Base-by-base conservation (phyloP, 2,888 invertebrate genomes). In the Sesamia inferens region DNA sequence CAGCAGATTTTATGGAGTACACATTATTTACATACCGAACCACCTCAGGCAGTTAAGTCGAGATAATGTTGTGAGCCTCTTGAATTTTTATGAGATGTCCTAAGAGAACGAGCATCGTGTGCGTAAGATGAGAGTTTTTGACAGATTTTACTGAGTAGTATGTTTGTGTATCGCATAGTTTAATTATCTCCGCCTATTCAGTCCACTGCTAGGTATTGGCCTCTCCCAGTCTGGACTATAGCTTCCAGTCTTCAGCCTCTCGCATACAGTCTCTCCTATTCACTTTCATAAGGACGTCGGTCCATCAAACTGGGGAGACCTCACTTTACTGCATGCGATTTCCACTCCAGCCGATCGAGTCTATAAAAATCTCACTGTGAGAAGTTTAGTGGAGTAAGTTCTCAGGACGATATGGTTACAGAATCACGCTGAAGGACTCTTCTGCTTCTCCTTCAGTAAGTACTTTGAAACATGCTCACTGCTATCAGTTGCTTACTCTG, bases 21-120 rank as follows among this genome's bases (percentile, higher is more conserved):
- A 71, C 62, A 63, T 74, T 79, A 83, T 81, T 81, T 83, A 70
- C 31, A 75, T 62, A 69, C 55, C 19, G 58, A 70, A 72, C 19
- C 24, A 39, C 84, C 81, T 66, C 59, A 4, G 76, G 81, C 74
- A 22, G 51, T 72, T 58, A n/a, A 64, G 48, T 57, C 31, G 22
- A 67, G 48, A 51, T 59, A 58, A 78, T 69, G 48, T 42, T 14
- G n/a, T 57, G 47, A 48, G 58, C 31, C 39, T 59, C 61, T 65
- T 72, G 68, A 72, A 82, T 71, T 57, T 59, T 71, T 72, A 82
- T 71, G 58, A 63, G 57, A 24, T 59, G 22, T 48, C 51, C 48
- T 74, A 54, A 10, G 24, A 13, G n/a, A 10, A 16, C n/a, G 42
- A 31, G 61, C 13, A 48, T 47, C 5, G 24, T 47, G 47, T 74